Evolutionary conservation across 2,888 invertebrate species (phyloP), one percentile per base, ranked within the genome.

Genomic region (Scotopteryx bipunctaria): DNA sequence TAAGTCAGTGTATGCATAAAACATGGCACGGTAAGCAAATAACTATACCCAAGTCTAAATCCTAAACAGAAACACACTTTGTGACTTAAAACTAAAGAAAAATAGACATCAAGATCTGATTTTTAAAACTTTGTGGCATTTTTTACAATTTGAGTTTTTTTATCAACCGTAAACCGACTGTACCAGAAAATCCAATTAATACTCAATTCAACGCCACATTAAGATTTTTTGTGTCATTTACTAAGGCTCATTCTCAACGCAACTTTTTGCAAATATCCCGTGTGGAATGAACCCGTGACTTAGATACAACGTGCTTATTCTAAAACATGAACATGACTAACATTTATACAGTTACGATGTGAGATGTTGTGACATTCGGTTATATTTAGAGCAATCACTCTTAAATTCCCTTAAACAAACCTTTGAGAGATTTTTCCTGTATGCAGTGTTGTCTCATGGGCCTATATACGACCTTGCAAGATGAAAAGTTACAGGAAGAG

Each of bases 271-370:
- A 9, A 15, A 21, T n/a, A n/a, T 19, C 36, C 35, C 48, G 35
- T 41, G 29, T 42, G 42, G 2, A 35, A 42, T 16, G 36, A 35
- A 35, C 17, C 19, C 23, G 17, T 41, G 14, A 38, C 38, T 31
- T 32, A 45, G 5, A 29, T 8, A 29, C 1, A 15, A 42, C 2
- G 25, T 43, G 42, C 32, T 38, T 43, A 42, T 31, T 2, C 19
- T 49, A 37, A 37, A 14, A 38, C 25, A 11, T 38, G 25, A 50
- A 43, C 19, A 43, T 31, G 1, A 17, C 43, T 49, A 49, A 42
- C 36, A 37, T 50, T 37, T 25, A 42, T 19, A 36, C 35, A 42
- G 16, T 16, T 15, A 21, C 13, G 3, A 11, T 13, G 9, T 14
- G 21, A n/a, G 2, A 15, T 8, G 5, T 15, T 15, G 14, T 32